Evolutionary conservation across 2,797 vertebrate species (phyloP), one percentile per base, ranked within the genome.

Genomic region (Megalops cyprinoides): DNA sequence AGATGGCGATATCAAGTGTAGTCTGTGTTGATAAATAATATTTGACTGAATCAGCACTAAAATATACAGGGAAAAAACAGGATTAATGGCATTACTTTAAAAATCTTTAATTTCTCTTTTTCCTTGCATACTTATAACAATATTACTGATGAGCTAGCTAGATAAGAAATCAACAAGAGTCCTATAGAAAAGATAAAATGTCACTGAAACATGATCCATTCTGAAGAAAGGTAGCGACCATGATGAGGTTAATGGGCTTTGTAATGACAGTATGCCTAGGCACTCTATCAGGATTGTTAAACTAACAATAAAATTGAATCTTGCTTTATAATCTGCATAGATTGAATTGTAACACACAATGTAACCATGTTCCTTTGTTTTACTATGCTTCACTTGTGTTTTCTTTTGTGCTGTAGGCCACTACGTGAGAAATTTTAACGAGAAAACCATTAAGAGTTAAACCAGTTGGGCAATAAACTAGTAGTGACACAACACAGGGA

Each of bases 171-270:
- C 25, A 62, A 62, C 25, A 62, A 62, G 18, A 34, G 34, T 12
- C 25, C 25, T 31, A 39, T 34, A 5, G 14, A 18, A 37, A 71
- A 71, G 18, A 7, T 9, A 71, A 71, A 42, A 18, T 71, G 5
- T 71, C 23, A 8, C 37, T 42, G 37, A 44, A 71, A 71, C 20
- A 14, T 53, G 1, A 2, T 67, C 44, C 4, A 39, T 18, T 39
- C n/a, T 20, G 44, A 71, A 39, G 20, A 44, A 18, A 71, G 25
- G 44, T n/a, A 14, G 67, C 6, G 44, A 44, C 39, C 20, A 28
- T 18, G 23, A 71, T 67, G 62, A 34, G 8, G n/a, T 60, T 60
- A 60, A 60, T 65, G 60, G 60, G 28, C 20, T 65, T 58, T 71
- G 8, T 69, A 14, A 12, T 18, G 15, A 39, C 15, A 12, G 10